Percentiles rank a stretch among this genome's conserved stretches.
Conservation (phyloP, 2,888 invertebrate genomes). For the Schizotus pectinicornis region DNA sequence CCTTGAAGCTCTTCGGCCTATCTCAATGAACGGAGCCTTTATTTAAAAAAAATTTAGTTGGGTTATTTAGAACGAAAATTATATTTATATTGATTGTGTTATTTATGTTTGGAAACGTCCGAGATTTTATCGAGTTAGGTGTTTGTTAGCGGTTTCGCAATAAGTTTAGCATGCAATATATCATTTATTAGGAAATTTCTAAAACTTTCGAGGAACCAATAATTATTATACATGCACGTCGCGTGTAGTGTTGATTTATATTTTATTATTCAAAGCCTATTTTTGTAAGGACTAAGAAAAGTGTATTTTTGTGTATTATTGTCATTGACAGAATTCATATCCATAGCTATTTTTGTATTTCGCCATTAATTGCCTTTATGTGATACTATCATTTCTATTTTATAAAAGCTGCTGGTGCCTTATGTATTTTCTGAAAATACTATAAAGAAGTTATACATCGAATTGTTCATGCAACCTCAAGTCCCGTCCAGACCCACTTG, state of each 20-base stretch:
- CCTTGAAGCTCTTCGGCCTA: constrained; percentile 86
- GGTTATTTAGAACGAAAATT: no score
- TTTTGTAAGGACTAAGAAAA: not conserved
- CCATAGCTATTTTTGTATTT: constrained; percentile 6
- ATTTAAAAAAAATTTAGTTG: constrained; percentile 2
- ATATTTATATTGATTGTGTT: constrained; percentile 10
- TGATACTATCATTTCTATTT: constrained; percentile 32
- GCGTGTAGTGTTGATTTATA: no score
- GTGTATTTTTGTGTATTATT: constrained; percentile 14
- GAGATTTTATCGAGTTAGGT: not conserved
- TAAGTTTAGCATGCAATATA: not conserved
- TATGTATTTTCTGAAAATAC: constrained; percentile 33
- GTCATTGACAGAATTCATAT: constrained; percentile 6
- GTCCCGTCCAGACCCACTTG: no score
- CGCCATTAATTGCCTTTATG: constrained; percentile 28
- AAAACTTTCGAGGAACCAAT: not conserved
- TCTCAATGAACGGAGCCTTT: constrained; percentile 67
- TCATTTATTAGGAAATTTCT: not conserved
- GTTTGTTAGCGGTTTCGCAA: not conserved
- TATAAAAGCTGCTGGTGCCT: constrained; percentile 38
- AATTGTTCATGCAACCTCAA: no score
- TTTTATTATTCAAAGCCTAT: not conserved
- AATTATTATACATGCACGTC: no score
- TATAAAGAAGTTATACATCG: constrained; percentile 14
- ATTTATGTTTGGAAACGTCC: constrained; percentile 5